A percentile compares a stretch with the other conserved stretches of the same genome.
phyloP scores from a whole-genome alignment of 2,113 vertebrate species.

The Bubalus kerabau region DNA sequence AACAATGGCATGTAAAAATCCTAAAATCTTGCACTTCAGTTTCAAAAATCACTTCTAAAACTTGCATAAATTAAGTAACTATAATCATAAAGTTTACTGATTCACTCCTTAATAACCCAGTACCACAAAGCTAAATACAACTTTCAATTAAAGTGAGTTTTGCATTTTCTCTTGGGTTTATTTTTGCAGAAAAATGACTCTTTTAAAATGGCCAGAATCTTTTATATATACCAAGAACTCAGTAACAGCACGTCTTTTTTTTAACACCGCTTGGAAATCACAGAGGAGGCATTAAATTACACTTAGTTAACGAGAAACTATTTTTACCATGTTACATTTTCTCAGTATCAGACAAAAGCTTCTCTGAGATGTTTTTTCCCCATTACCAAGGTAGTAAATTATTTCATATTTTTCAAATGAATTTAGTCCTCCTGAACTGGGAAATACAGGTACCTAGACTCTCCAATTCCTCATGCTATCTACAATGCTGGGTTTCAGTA shows the following conservation, averaged over 20 bases:
- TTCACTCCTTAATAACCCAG: not conserved
- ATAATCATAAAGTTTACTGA: not conserved
- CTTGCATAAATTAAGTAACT: not conserved
- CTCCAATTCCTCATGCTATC: not conserved
- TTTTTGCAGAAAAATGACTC: not conserved
- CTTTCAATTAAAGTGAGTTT: not conserved
- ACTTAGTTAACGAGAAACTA: not conserved
- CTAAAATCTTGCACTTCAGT: not conserved
- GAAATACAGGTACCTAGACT: not conserved
- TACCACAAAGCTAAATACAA: not conserved
- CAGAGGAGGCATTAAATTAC: not conserved
- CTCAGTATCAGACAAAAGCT: not conserved
- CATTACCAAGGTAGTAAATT: not conserved
- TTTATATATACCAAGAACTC: not conserved
- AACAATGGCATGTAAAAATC: not conserved
- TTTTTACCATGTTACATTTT: not conserved
- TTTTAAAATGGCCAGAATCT: not conserved
- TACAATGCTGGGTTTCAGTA: constrained; percentile 18
- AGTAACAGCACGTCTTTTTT: not conserved
- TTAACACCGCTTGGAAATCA: not conserved
- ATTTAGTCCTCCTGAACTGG: not conserved
- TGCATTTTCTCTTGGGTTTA: not conserved
- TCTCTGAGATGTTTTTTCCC: not conserved
- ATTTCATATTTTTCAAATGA: not conserved
- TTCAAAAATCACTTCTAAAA: not conserved